Conservation (phyloP, 2,888 invertebrate species). For the Sinotaia quadrata region DNA sequence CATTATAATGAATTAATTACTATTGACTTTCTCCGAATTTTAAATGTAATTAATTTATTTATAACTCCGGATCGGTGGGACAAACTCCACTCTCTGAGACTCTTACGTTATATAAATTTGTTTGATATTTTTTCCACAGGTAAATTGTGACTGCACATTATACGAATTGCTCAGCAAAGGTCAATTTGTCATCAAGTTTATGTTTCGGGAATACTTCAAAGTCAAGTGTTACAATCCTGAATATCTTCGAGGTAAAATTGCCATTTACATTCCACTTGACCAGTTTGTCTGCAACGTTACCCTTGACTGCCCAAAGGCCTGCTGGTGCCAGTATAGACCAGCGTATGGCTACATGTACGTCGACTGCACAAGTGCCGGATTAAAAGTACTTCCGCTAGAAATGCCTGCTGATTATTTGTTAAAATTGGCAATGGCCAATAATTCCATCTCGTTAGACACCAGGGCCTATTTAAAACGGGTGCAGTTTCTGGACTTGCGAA, state of each 20-base stretch:
- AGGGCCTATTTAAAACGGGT: not conserved
- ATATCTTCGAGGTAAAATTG: not conserved
- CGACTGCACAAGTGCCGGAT: not conserved
- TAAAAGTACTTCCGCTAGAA: not conserved
- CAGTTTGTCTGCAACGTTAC: constrained; percentile 9
- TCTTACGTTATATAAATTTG: no score
- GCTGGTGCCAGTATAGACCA: constrained; percentile 5
- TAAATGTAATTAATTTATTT: not conserved
- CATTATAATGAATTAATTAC: no score
- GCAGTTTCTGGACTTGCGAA: not conserved
- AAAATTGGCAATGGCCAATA: not conserved
- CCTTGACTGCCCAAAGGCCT: not conserved
- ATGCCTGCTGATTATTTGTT: constrained; percentile 3
- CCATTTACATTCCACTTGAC: not conserved
- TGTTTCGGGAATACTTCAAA: constrained; percentile 14
- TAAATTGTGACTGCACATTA: constrained; percentile 5
- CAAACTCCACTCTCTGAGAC: no score
- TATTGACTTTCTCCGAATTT: no score
- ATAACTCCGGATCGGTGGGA: no score
- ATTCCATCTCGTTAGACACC: not conserved
- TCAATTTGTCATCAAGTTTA: not conserved
- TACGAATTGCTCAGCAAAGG: not conserved
- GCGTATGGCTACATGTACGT: not conserved
- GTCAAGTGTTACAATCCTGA: constrained; percentile 7
- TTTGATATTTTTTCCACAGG: no score